phyloP scores from a whole-genome alignment of 2,113 vertebrate species.

The Caloenas nicobarica region DNA sequence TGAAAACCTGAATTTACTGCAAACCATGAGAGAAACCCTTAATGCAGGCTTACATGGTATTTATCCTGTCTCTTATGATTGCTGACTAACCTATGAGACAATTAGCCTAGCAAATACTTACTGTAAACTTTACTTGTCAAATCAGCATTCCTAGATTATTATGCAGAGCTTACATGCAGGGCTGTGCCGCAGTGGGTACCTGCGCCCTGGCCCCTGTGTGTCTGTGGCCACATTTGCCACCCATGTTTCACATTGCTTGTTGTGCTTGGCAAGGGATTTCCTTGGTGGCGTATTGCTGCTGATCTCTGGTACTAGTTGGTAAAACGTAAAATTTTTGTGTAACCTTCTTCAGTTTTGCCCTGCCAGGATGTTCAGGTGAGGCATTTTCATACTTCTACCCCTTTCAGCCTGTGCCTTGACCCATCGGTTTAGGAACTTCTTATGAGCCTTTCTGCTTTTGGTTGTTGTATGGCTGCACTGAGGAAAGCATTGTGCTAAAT shows the following conservation, averaged over 20 bases:
- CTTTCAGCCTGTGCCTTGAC: background rate
- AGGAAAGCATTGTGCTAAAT: background rate
- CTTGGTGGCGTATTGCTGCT: background rate
- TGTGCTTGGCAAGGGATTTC: background rate
- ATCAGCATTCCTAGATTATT: background rate
- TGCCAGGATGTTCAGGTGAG: background rate
- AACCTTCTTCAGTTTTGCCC: background rate
- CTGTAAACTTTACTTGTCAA: background rate
- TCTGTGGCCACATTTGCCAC: background rate
- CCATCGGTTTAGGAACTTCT: background rate
- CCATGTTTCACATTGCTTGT: background rate
- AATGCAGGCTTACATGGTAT: background rate
- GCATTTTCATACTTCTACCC: background rate
- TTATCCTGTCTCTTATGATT: background rate
- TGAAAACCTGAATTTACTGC: background rate
- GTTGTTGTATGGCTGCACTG: background rate
- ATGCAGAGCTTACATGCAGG: background rate
- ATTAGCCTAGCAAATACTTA: background rate
- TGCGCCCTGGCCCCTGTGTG: background rate
- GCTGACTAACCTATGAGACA: background rate
- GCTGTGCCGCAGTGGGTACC: background rate
- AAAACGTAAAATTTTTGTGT: background rate
- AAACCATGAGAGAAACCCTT: background rate
- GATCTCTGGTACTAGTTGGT: background rate
- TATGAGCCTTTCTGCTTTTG: background rate